Conservation (phyloP, 2,797 vertebrate species). For the Mionectes olivaceus region DNA sequence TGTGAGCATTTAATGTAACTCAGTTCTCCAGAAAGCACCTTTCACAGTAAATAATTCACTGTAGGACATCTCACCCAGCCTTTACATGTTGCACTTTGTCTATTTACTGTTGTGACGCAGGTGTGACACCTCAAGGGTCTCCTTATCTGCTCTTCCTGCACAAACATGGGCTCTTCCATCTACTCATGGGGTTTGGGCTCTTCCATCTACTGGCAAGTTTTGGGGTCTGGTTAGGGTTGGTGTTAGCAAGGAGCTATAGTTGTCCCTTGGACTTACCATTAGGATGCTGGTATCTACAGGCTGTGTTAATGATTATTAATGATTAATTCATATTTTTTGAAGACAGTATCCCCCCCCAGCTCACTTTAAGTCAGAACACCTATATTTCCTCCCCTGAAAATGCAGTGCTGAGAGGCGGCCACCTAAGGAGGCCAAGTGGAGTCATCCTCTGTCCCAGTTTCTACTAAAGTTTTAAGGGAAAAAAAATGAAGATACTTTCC, state of each 20-base stretch:
- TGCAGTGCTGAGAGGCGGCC: neutral
- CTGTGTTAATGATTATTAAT: neutral
- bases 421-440: neutral
- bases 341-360: accelerated
- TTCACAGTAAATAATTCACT: neutral
- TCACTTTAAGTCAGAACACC: neutral
- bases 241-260: neutral
- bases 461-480: neutral
- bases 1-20: neutral
- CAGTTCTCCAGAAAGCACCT: neutral
- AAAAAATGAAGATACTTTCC: neutral
- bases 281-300: neutral
- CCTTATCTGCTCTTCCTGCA: neutral
- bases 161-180: neutral
- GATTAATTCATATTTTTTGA: neutral
- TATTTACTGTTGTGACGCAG: neutral
- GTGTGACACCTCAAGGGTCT: neutral
- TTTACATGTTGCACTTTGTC: neutral
- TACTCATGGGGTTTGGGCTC: neutral
- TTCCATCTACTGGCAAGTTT: neutral
- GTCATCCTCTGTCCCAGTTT: conserved; percentile 9
- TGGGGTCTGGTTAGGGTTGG: neutral
- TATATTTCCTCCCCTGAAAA: neutral
- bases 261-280: neutral
- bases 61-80: neutral